Conservation (phyloP, 2,888 invertebrate species). For the Meandrusa payeni region DNA sequence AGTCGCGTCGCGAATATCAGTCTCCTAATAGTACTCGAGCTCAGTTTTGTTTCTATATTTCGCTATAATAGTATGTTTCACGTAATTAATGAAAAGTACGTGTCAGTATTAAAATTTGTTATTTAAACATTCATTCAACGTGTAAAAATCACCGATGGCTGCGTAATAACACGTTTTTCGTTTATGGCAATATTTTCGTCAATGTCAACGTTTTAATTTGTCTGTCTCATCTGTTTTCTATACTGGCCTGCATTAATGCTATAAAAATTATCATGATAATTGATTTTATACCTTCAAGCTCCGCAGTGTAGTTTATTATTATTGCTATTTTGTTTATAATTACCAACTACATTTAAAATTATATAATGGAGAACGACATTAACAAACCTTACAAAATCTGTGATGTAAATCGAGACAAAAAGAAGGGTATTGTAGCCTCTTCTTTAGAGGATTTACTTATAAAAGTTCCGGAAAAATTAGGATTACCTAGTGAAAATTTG, state of each 20-base stretch:
- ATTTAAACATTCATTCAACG: no score
- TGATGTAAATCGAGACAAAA: conserved; percentile 88
- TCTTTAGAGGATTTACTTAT: conserved; percentile 88
- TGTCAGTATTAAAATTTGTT: conserved; percentile 1
- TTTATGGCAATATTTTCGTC: conserved; percentile 16
- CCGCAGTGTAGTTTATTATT: background rate
- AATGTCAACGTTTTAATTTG: conserved; percentile 15
- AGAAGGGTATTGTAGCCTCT: conserved; percentile 90
- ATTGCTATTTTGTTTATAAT: background rate
- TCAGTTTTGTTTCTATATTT: no score
- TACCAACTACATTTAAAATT: conserved; percentile 4
- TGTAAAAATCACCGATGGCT: background rate
- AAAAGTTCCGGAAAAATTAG: conserved; percentile 88
- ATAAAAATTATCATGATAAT: conserved; percentile 10
- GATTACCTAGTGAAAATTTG: conserved; percentile 82
- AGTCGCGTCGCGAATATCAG: conserved; percentile 38
- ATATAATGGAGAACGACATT: conserved; percentile 79
- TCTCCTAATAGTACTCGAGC: conserved; percentile 5
- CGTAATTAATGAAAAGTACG: no score
- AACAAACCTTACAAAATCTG: conserved; percentile 89
- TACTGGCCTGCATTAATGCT: background rate
- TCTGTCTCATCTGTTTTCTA: conserved; percentile 4
- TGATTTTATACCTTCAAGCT: conserved; percentile 1
- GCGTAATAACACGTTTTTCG: conserved; percentile 10
- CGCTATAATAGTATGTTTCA: no score